Conservation (phyloP, 2,113 vertebrate species). For the Marmota flaviventris region DNA sequence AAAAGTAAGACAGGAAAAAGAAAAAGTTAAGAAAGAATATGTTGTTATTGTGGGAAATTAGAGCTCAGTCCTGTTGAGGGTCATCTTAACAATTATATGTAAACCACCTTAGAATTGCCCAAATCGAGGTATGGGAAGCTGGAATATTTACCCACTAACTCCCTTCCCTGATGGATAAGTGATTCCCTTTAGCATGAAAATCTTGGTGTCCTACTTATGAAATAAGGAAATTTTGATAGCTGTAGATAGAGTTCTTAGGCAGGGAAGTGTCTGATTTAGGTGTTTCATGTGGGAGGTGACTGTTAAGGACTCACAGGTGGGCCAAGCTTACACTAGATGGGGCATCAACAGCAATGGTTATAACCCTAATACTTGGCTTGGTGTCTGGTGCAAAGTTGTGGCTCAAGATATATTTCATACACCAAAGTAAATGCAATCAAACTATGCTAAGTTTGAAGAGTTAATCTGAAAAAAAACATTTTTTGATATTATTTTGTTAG, state of each 20-base stretch:
- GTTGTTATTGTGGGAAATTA: background rate
- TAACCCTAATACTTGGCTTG: background rate
- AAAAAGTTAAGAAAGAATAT: background rate
- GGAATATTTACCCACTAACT: background rate
- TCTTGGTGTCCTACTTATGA: background rate
- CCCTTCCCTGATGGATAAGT: background rate
- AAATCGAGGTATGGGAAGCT: background rate
- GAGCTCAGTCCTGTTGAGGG: background rate
- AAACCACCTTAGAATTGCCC: background rate
- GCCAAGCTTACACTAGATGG: background rate
- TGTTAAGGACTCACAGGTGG: background rate
- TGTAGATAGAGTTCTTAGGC: background rate
- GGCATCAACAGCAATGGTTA: background rate
- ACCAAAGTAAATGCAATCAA: slow-evolving; percentile 36
- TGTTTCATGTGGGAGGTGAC: background rate
- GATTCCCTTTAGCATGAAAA: background rate
- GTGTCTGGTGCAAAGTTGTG: background rate
- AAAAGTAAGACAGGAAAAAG: background rate
- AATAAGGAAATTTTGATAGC: background rate
- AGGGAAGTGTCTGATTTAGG: background rate
- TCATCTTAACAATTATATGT: background rate
- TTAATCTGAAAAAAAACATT: slow-evolving; percentile 42
- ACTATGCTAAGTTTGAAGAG: background rate
- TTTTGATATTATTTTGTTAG: slow-evolving; percentile 17
- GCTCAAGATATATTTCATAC: slow-evolving; percentile 20